Conservation (phyloP, 2,797 vertebrate species). For the Amblyopsis hoosieri region DNA sequence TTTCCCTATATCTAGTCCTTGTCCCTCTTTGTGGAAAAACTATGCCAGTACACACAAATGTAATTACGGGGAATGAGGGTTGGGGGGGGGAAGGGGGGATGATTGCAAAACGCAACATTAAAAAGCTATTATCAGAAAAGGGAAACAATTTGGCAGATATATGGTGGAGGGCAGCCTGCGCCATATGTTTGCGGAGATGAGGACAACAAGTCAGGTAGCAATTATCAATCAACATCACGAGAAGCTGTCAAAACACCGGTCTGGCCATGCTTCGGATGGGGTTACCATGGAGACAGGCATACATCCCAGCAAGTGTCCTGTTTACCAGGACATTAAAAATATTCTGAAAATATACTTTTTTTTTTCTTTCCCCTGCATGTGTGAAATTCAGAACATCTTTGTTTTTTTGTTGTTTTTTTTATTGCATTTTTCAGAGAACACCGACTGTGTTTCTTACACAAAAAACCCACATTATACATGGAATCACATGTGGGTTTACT, state of each 20-base stretch:
- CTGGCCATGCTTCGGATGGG: constrained; percentile 56
- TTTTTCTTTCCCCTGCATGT: constrained; percentile 59
- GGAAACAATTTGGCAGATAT: constrained; percentile 68
- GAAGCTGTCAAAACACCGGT: constrained; percentile 63
- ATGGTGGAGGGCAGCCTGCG: constrained; percentile 59
- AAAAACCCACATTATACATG: not conserved
- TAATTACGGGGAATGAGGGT: constrained; percentile 65
- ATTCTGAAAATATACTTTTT: constrained; percentile 29
- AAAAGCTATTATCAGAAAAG: constrained; percentile 78
- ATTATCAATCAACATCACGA: constrained; percentile 80
- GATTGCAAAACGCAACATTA: constrained; percentile 72
- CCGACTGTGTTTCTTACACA: no score
- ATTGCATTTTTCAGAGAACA: not conserved
- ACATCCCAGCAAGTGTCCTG: constrained; percentile 60
- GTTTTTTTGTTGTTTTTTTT: constrained; percentile 21
- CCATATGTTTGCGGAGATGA: constrained; percentile 72
- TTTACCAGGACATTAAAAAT: constrained; percentile 72
- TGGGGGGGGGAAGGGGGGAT: constrained; percentile 16
- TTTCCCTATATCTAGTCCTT: constrained; percentile 61
- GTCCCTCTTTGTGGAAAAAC: constrained; percentile 65
- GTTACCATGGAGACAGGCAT: constrained; percentile 76
- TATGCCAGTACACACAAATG: constrained; percentile 66
- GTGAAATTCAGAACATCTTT: constrained; percentile 46
- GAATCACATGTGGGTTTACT: not conserved
- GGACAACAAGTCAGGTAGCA: constrained; percentile 75